phyloP scores from a whole-genome alignment of 2,888 invertebrate genomes.

The Physocephala rufipes region DNA sequence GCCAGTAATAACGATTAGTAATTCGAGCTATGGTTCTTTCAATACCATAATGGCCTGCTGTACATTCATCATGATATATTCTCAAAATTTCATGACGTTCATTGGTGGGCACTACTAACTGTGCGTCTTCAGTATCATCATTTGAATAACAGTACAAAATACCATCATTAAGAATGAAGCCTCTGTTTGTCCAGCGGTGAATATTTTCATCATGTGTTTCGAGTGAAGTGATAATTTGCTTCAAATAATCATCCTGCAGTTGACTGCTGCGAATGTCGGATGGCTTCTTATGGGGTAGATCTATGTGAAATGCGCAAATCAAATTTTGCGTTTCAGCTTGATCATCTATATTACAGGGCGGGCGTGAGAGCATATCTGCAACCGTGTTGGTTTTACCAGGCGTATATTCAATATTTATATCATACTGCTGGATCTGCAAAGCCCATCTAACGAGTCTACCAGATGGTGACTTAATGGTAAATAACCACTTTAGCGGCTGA shows the following conservation, averaged over 20 bases:
- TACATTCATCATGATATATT: slow-evolving; percentile 42
- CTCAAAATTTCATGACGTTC: slow-evolving; percentile 32
- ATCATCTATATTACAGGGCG: slow-evolving; percentile 27
- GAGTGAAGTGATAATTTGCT: not conserved
- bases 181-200: slow-evolving; percentile 10
- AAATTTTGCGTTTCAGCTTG: not conserved
- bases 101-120: slow-evolving; percentile 33
- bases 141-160: slow-evolving; percentile 24
- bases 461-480: slow-evolving; percentile 58
- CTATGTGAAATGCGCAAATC: slow-evolving; percentile 34
- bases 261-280: not conserved
- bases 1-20: slow-evolving; percentile 40
- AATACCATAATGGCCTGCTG: slow-evolving; percentile 42
- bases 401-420: slow-evolving; percentile 52
- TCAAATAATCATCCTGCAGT: not conserved
- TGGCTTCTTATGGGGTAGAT: slow-evolving; percentile 28
- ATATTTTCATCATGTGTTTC: slow-evolving; percentile 28
- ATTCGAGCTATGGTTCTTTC: slow-evolving; percentile 37
- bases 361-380: slow-evolving; percentile 41
- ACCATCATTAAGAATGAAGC: not conserved
- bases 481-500: slow-evolving; percentile 65
- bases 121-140: slow-evolving; percentile 36
- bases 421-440: slow-evolving; percentile 55
- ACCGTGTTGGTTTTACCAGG: slow-evolving; percentile 56
- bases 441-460: slow-evolving; percentile 66